phyloP scores from a whole-genome alignment of 2,888 invertebrate genomes.

The Drosophila cracens region DNA sequence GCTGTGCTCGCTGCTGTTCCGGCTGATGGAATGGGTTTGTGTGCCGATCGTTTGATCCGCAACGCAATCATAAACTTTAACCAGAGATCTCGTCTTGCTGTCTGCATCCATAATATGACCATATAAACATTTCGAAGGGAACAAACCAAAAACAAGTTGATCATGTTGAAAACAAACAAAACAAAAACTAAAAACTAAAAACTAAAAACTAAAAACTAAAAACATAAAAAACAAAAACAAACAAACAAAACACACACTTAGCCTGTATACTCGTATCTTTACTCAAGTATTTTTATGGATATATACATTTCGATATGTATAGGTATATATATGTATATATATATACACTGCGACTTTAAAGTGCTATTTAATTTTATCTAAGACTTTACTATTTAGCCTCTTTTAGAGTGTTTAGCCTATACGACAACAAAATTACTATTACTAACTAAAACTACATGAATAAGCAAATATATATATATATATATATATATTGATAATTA shows the following conservation, averaged over 20 bases:
- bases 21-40: conserved; percentile 83
- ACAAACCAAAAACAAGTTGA: conserved; percentile 52
- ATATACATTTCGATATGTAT: conserved; percentile 21
- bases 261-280: conserved; percentile 67
- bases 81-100: conserved; percentile 47
- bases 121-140: conserved; percentile 56
- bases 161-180: conserved; percentile 5
- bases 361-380: conserved; percentile 75
- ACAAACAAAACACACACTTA: conserved; percentile 32
- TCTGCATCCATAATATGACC: conserved; percentile 39
- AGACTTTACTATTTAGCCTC: conserved; percentile 72
- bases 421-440: conserved; percentile 23
- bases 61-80: conserved; percentile 8
- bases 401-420: conserved; percentile 38
- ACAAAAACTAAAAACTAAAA: not conserved
- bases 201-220: conserved; percentile 1
- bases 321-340: not conserved
- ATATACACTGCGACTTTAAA: conserved; percentile 44
- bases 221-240: not conserved
- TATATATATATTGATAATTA: not conserved
- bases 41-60: conserved; percentile 80
- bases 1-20: conserved; percentile 83
- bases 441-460: conserved; percentile 43
- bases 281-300: conserved; percentile 71
- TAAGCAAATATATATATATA: conserved; percentile 27